Conservation (phyloP, 2,888 invertebrate species). For the Liposcelis brunnea region DNA sequence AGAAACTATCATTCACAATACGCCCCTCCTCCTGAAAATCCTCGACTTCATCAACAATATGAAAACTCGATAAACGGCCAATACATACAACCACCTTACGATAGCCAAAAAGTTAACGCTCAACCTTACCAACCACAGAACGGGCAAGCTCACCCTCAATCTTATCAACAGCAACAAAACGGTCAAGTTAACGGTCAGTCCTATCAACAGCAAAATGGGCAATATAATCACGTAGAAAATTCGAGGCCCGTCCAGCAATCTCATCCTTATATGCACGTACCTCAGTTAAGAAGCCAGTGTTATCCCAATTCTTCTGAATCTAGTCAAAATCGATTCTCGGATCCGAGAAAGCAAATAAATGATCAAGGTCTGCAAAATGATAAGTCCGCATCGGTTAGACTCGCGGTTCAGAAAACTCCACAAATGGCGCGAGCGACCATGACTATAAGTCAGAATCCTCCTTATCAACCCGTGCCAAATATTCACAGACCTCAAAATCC, state of each 20-base stretch:
- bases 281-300: no score
- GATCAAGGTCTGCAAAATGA: slow-evolving; percentile 15
- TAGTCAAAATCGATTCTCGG: no score
- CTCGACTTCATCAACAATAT: slow-evolving; percentile 11
- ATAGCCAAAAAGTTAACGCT: no score
- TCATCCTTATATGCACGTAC: no score
- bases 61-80: slow-evolving; percentile 7
- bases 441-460: slow-evolving; percentile 4
- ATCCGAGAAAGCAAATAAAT: no score
- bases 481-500: slow-evolving; percentile 14
- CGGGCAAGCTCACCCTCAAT: slow-evolving; percentile 1
- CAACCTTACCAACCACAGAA: slow-evolving; percentile 6
- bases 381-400: slow-evolving; percentile 14
- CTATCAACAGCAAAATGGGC: slow-evolving; percentile 1
- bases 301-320: no score
- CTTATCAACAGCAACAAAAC: slow-evolving; percentile 8
- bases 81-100: no score
- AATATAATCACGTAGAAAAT: no score
- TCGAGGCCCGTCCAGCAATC: no score
- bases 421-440: background rate
- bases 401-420: slow-evolving; percentile 1
- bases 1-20: slow-evolving; percentile 20
- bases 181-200: background rate
- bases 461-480: slow-evolving; percentile 21
- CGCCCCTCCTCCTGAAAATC: slow-evolving; percentile 19